Evolutionary conservation across 1,140 invertebrate species (phyloP).

Genomic region (Temnothorax curvispinosus): DNA sequence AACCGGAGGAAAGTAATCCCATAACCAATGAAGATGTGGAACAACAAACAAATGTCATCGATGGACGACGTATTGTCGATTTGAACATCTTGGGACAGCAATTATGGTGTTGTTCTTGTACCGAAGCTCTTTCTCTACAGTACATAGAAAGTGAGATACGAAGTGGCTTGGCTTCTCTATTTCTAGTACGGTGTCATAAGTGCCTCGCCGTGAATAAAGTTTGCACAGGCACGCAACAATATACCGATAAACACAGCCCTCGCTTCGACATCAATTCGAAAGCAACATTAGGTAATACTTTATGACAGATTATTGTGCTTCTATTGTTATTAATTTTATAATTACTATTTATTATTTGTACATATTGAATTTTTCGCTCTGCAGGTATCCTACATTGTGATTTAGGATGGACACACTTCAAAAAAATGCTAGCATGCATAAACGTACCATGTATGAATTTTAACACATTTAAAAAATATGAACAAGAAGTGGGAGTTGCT

Average conservation of each 20-base stretch:
- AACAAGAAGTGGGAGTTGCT: no score
- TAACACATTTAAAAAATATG: no score
- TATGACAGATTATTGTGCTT: background rate
- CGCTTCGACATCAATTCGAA: background rate
- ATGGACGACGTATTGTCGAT: background rate
- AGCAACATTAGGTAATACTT: background rate
- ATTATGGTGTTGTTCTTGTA: background rate
- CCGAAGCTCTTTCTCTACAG: background rate
- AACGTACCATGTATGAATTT: no score
- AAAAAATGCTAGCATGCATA: no score
- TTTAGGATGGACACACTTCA: no score
- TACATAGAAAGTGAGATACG: background rate
- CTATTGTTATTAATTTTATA: no score
- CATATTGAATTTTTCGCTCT: no score
- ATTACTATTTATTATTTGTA: no score
- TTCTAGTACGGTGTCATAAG: background rate
- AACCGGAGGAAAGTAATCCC: background rate
- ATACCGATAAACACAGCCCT: background rate
- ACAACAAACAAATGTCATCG: background rate
- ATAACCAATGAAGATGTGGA: background rate
- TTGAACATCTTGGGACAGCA: background rate
- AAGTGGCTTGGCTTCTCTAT: background rate
- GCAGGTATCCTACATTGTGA: no score
- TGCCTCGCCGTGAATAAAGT: background rate
- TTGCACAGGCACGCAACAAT: background rate